Conservation (phyloP, 2,113 vertebrate species). For the Tupaia chinensis region DNA sequence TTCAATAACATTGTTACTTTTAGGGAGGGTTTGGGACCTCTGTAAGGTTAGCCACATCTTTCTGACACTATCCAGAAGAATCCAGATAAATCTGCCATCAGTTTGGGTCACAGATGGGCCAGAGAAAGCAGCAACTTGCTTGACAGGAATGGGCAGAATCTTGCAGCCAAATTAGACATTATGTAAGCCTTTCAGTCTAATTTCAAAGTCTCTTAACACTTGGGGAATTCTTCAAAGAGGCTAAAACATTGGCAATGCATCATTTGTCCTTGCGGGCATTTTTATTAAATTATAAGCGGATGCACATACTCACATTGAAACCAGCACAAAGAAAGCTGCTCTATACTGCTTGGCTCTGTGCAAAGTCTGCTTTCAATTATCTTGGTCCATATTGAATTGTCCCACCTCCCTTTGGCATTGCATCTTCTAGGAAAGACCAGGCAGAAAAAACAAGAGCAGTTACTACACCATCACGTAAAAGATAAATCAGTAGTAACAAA, state of each 20-base stretch:
- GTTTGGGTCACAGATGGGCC: neutral
- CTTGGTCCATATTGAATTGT: neutral
- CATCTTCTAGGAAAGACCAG: neutral
- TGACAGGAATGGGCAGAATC: neutral
- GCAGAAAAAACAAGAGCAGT: neutral
- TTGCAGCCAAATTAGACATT: constrained; percentile 39
- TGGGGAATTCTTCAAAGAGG: constrained; percentile 65
- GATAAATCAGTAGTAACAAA: neutral
- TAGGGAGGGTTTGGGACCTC: neutral
- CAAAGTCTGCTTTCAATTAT: neutral
- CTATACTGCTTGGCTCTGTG: neutral
- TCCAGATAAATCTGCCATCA: neutral
- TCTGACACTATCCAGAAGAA: neutral
- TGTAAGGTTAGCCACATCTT: neutral
- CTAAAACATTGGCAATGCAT: neutral
- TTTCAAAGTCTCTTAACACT: constrained; percentile 34
- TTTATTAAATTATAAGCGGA: constrained; percentile 59
- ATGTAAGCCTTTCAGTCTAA: constrained; percentile 2
- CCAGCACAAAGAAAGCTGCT: neutral
- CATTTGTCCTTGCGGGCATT: constrained; percentile 32
- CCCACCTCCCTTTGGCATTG: neutral
- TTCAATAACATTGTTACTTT: neutral
- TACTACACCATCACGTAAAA: neutral
- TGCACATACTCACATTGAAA: neutral
- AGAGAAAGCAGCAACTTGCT: neutral